phyloP scores from a whole-genome alignment of 2,113 vertebrate genomes.

The Lontra canadensis region DNA sequence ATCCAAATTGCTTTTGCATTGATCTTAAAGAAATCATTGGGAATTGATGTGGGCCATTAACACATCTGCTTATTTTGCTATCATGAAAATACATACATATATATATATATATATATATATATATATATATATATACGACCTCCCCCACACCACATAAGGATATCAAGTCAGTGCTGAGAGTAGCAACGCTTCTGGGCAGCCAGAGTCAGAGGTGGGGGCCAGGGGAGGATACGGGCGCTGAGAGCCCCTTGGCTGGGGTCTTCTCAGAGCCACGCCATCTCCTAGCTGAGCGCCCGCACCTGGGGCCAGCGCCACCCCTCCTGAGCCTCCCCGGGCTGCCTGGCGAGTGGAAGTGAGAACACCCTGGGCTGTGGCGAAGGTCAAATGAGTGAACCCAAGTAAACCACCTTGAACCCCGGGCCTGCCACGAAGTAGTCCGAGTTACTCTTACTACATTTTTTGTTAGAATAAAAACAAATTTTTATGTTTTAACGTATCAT shows the following conservation, averaged over 20 bases:
- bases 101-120: background rate
- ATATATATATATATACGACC: accelerated
- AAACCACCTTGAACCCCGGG: background rate
- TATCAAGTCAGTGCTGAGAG: background rate
- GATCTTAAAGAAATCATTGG: constrained; percentile 9
- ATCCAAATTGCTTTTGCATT: background rate
- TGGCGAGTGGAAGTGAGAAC: background rate
- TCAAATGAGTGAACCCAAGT: background rate
- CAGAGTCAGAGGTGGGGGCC: accelerated
- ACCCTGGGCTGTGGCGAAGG: background rate
- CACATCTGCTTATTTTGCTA: constrained; percentile 24
- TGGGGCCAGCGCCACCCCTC: background rate
- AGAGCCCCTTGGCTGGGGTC: background rate
- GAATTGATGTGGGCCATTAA: constrained; percentile 15
- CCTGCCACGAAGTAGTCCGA: background rate
- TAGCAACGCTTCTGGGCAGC: background rate
- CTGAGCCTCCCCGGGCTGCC: background rate
- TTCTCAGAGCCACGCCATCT: background rate
- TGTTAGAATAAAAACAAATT: background rate
- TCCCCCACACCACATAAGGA: background rate
- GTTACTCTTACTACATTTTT: background rate
- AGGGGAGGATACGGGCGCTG: background rate
- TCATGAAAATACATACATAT: background rate
- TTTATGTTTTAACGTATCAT: background rate
- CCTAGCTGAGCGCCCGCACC: accelerated